Evolutionary conservation across 2,888 invertebrate genomes (phyloP).

Genomic region (Acanthosepion esculentum): DNA sequence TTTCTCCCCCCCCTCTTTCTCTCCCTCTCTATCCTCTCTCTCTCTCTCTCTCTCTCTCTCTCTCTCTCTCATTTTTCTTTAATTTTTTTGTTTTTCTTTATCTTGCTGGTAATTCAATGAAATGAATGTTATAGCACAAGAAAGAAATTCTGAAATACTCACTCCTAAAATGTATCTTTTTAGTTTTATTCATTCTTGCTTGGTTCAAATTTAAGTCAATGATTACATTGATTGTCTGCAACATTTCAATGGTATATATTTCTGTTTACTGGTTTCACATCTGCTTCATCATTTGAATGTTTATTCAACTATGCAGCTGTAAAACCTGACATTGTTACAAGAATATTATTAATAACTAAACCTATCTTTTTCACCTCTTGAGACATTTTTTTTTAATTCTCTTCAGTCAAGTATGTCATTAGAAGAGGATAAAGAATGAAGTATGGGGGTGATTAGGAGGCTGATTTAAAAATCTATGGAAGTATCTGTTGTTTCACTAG

Average conservation of each 20-base stretch:
- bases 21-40: background rate
- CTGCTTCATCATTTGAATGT: constrained; percentile 8
- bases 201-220: constrained; percentile 12
- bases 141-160: constrained; percentile 2
- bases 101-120: background rate
- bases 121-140: background rate
- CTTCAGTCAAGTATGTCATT: no score
- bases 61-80: background rate
- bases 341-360: constrained; percentile 8
- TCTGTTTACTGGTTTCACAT: background rate
- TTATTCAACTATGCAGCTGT: background rate
- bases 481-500: no score
- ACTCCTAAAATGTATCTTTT: background rate
- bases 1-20: background rate
- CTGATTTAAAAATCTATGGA: no score
- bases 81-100: background rate
- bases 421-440: no score
- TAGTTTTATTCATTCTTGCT: constrained; percentile 12
- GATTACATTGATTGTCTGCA: background rate
- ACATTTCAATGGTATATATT: background rate
- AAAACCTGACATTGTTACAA: background rate
- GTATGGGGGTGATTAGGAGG: no score
- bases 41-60: background rate
- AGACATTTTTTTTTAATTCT: no score
- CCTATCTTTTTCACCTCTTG: no score